Evolutionary conservation across 2,888 invertebrate species (phyloP).

Genomic region (Octonoba sinensis): DNA sequence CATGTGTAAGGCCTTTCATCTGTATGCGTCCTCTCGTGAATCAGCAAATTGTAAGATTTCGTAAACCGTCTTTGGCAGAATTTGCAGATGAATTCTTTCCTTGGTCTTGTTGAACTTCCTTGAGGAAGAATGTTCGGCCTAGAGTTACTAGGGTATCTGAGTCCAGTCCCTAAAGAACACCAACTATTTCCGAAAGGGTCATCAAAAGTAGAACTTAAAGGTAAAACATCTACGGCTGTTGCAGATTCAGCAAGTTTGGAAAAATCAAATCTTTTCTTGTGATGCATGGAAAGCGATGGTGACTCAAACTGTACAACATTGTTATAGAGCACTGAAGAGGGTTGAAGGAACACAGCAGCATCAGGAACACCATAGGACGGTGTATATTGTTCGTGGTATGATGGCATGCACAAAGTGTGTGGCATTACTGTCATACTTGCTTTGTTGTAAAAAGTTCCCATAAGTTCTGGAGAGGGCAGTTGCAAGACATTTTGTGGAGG

Average conservation of each 20-base stretch:
- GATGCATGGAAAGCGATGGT: neutral
- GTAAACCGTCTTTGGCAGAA: constrained; percentile 99
- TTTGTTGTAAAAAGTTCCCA: constrained; percentile 34
- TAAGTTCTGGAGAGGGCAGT: constrained; percentile 33
- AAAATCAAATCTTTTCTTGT: constrained; percentile 69
- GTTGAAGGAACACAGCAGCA: constrained; percentile 31
- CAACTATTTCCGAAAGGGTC: constrained; percentile 43
- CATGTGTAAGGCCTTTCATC: constrained; percentile 98
- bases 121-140: constrained; percentile 12
- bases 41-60: constrained; percentile 95
- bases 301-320: constrained; percentile 16
- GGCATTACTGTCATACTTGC: neutral
- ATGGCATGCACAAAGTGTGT: constrained; percentile 33
- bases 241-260: constrained; percentile 70
- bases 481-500: constrained; percentile 9
- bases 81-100: constrained; percentile 98
- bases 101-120: constrained; percentile 77
- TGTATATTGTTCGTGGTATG: constrained; percentile 42
- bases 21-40: constrained; percentile 97
- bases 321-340: constrained; percentile 15
- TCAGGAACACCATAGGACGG: constrained; percentile 22
- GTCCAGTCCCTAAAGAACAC: constrained; percentile 14
- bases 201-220: constrained; percentile 9
- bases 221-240: constrained; percentile 63
- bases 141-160: constrained; percentile 17